These are phyloP conservation scores for Proteles cristata DNA, from an alignment of 2,113 vertebrate species.

Conservation along the genomic window DNA sequence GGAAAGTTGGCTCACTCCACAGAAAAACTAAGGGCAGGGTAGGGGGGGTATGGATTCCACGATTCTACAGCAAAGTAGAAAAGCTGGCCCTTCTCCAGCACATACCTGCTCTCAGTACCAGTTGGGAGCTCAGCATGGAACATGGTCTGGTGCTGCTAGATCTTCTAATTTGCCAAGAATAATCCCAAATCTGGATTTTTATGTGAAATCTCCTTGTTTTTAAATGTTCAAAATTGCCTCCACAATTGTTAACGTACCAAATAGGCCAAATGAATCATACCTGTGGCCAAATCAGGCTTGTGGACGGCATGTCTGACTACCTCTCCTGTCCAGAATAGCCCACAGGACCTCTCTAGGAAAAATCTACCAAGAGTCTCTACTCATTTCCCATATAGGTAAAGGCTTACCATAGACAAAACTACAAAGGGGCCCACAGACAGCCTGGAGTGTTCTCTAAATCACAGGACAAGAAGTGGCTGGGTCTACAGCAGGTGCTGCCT, in stretches of 20 bases:
- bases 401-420: neutral
- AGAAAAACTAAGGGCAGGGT: neutral
- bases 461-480: neutral
- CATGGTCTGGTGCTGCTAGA: neutral
- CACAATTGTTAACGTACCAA: neutral
- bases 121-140: neutral
- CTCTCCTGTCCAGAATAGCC: neutral
- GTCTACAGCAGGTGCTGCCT: slow-evolving; percentile 55
- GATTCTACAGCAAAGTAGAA: neutral
- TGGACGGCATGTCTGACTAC: neutral
- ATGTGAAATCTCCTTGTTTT: neutral
- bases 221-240: neutral
- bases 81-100: neutral
- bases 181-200: neutral
- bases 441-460: slow-evolving; percentile 69
- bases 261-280: neutral
- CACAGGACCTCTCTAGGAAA: neutral
- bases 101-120: neutral
- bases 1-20: neutral
- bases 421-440: neutral
- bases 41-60: no score
- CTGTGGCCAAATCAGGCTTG: neutral
- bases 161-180: neutral
- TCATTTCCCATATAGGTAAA: neutral
- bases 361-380: neutral